Evolutionary conservation across 2,797 vertebrate genomes (phyloP).

Genomic region (Otolemur crassicaudatus): DNA sequence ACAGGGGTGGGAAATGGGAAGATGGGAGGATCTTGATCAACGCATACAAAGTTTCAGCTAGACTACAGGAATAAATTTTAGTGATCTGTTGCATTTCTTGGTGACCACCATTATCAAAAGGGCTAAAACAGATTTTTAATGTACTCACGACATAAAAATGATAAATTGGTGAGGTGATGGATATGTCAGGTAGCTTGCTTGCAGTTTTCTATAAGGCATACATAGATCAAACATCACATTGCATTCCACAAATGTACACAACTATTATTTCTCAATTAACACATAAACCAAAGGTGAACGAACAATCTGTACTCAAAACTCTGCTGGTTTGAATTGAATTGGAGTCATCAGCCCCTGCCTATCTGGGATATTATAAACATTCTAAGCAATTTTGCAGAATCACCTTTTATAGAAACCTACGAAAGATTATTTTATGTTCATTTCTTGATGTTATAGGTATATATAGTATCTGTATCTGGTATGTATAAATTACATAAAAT

Average conservation of each 20-base stretch:
- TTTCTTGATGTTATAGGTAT: background rate
- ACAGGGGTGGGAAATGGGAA: background rate
- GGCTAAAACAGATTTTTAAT: background rate
- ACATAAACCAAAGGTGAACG: background rate
- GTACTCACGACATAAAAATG: background rate
- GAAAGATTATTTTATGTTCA: background rate
- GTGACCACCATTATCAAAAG: background rate
- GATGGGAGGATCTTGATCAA: background rate
- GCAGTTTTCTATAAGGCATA: background rate
- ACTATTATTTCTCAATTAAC: background rate
- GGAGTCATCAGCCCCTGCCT: background rate
- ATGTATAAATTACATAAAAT: background rate
- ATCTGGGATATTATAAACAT: background rate
- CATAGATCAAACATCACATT: background rate
- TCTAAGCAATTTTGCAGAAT: constrained; percentile 2
- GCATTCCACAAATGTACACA: background rate
- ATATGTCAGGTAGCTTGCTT: background rate
- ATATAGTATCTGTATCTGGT: background rate
- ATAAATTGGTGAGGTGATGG: background rate
- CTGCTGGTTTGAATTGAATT: background rate
- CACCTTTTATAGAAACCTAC: background rate
- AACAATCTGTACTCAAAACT: background rate
- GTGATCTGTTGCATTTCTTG: background rate
- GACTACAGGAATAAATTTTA: background rate
- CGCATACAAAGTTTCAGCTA: background rate